Evolutionary conservation across 2,888 invertebrate genomes (phyloP), one percentile per base, ranked within the genome.

Genomic region (Orchesellides sinensis): DNA sequence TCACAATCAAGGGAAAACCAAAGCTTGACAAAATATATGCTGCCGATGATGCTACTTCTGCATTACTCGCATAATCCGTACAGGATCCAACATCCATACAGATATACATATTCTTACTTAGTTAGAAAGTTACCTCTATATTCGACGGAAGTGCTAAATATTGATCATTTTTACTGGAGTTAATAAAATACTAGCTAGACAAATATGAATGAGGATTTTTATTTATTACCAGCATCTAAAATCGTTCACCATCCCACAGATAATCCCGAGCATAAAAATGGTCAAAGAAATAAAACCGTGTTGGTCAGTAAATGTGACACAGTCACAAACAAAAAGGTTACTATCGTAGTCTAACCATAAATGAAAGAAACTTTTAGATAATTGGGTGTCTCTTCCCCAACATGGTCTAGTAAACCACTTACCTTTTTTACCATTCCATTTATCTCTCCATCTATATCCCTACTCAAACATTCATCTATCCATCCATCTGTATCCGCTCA

Each of bases 101-200:
- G n/a, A n/a, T n/a, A n/a, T n/a, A n/a, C n/a, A n/a, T n/a, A n/a
- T n/a, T n/a, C n/a, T n/a, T n/a, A n/a, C n/a, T 47, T 49, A 17
- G 54, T 54, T 54, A 69, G 54, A 54, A 54, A 69, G 54, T 35
- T 69, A 69, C 54, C n/a, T n/a, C n/a, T n/a, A n/a, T n/a, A 35
- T 69, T 69, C 54, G 54, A 32, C 27, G 21, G 29, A 69, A 54
- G 54, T 19, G 12, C 23, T 17, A 4, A 19, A n/a, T 54, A 54
- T 69, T 54, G 35, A 35, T 69, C 54, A 69, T 69, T 52, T 68
- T 69, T 54, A 54, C 14, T 69, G 25, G 49, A 32, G 54, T 52
- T 69, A 69, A 69, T 69, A 69, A 54, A 69, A 69, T 29, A 19
- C n/a, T n/a, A n/a, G n/a, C n/a, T n/a, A n/a, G n/a, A n/a, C n/a